Evolutionary conservation across 2,888 invertebrate genomes (phyloP).

Genomic region (Ochropacha duplaris): DNA sequence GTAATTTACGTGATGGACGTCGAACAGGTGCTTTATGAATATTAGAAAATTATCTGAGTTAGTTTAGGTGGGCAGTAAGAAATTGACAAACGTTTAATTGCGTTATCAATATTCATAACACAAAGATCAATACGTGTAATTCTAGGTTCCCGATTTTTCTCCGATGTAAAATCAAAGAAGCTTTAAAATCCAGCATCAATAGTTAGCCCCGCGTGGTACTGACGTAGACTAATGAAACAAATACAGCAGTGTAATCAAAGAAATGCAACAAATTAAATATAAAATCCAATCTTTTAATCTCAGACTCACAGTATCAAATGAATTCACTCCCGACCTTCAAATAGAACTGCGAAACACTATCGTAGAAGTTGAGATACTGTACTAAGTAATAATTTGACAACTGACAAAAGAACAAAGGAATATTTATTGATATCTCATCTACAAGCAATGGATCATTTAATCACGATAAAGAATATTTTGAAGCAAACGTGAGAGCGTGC

Average conservation of each 20-base stretch:
- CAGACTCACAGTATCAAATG: neutral
- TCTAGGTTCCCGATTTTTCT: too few relatives aligned
- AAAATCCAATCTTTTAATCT: neutral
- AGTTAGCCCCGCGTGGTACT: neutral
- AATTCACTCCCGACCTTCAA: neutral
- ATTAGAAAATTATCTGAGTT: neutral
- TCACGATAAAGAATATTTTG: slow-evolving; percentile 28
- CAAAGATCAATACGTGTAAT: too few relatives aligned
- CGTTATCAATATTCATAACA: too few relatives aligned
- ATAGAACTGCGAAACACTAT: neutral
- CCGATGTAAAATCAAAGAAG: too few relatives aligned
- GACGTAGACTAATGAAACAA: neutral
- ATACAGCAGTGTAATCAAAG: neutral
- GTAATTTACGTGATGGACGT: slow-evolving; percentile 34
- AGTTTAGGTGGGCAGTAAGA: neutral
- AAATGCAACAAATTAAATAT: neutral
- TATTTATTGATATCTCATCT: slow-evolving; percentile 3
- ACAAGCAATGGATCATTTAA: slow-evolving; percentile 17
- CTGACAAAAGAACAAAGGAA: slow-evolving; percentile 5
- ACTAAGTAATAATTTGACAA: neutral
- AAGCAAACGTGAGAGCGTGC: slow-evolving; percentile 36
- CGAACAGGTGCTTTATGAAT: slow-evolving; percentile 41
- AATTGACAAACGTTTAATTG: too few relatives aligned
- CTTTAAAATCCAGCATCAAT: neutral
- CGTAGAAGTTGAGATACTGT: neutral